Conservation (phyloP, 2,888 invertebrate species). For the Pollenia labialis region DNA sequence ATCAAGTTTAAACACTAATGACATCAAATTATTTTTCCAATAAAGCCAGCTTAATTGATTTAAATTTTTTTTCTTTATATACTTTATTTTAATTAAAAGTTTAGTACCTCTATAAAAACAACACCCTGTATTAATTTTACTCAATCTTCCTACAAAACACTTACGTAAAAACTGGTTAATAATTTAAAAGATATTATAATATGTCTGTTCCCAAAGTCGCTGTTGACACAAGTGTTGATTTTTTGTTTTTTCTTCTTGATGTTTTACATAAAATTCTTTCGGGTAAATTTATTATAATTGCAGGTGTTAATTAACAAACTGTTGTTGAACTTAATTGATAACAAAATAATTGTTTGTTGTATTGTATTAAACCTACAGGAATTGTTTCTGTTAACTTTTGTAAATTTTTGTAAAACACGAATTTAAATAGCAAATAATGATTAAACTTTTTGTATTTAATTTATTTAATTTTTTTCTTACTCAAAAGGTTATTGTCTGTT, state of each 20-base stretch:
- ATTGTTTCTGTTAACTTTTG: constrained; percentile 13
- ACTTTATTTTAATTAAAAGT: no score
- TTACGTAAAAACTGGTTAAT: constrained; percentile 3
- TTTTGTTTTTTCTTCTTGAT: constrained; percentile 9
- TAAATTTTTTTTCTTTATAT: no score
- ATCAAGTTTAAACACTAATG: no score
- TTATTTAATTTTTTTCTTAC: not conserved
- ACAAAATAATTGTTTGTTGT: constrained; percentile 42
- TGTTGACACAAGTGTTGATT: constrained; percentile 52
- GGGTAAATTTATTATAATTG: constrained; percentile 50
- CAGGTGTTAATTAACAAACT: constrained; percentile 64
- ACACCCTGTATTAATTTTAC: no score
- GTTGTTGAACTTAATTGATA: constrained; percentile 54
- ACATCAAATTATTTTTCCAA: no score
- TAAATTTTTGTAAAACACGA: constrained; percentile 16
- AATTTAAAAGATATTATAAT: constrained; percentile 1
- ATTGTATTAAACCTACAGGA: not conserved
- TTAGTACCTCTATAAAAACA: no score
- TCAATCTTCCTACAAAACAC: no score
- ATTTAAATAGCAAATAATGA: constrained; percentile 42
- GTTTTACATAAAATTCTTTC: constrained; percentile 15
- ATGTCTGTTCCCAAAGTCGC: constrained; percentile 33
- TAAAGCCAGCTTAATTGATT: no score
- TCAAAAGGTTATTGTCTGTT: constrained; percentile 59
- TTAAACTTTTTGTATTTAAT: constrained; percentile 35